Base-by-base conservation (phyloP, 2,888 invertebrate genomes). In the Hirtodrosophila alboralis region DNA sequence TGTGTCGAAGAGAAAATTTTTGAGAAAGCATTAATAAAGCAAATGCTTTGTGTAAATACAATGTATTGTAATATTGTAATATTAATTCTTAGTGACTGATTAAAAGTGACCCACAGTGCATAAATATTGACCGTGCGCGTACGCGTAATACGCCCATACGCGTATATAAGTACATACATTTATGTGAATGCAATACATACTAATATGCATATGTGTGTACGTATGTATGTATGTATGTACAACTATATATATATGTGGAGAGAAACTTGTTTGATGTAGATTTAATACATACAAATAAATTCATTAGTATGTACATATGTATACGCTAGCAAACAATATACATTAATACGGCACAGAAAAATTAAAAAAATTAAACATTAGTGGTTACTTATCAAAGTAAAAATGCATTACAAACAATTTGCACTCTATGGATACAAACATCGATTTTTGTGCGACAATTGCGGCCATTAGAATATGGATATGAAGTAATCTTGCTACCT, bases 1-100 rank as follows among this genome's bases (percentile, higher is more conserved):
- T 75, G 84, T 78, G 59, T 64, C 43, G 54, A 52, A 71, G 79
- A 60, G 66, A 79, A 75, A 83, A 75, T 36, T 59, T 23, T 23
- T 51, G 43, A 58, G 79, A 52, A 60, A 65, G 65, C 33, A 51
- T 13, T 41, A 31, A 37, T 47, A 62, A 59, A 33, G 16, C 27
- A 2, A 34, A 30, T 31, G 51, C 6, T 37, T 36, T 52, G 38
- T 38, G 18, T 36, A 23, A 72, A 26, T 14, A 1, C 2, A 37
- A 33, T 41, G 18, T 10, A 34, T 41, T 26, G 26, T 27, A 13
- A 38, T 10, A 23, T 27, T 16, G 10, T 6, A 47, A 23, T 26
- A 23, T 9, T 13, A 14, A 31, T 23, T 10, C 10, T 12, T 12
- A 10, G n/a, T 18, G n/a, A 34, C 1, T 14, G 7, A 9, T 23